Evolutionary conservation across 2,888 invertebrate species (phyloP), one percentile per base, ranked within the genome.

Genomic region (Griposia aprilina): DNA sequence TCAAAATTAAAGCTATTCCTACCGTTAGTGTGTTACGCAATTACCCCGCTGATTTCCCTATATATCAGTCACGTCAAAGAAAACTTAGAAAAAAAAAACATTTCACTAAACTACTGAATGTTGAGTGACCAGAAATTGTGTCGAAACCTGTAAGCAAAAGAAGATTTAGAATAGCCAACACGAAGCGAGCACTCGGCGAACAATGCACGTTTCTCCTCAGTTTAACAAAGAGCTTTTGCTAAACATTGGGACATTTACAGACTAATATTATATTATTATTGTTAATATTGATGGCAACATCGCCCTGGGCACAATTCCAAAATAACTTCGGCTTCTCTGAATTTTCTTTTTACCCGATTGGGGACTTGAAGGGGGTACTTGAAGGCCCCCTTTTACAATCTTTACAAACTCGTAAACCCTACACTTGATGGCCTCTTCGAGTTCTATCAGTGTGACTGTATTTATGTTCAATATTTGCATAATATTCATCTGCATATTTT

Each of bases 401-500:
- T 84, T 81, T 84, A 77, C 75, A 76, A 86, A 78, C 82, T 87
- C 88, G 80, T 87, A 87, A 87, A 87, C 74, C 76, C 36, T 82
- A 81, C 79, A 79, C 80, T 87, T 87, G 82, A 87, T 84, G 69
- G 84, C 78, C 85, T 68, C 83, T 86, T 76, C 70, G 70, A 78
- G 81, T 83, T 83, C 60, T 85, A 85, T 87, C 82, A 79, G 72
- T 81, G 74, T 65, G 68, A 66, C 88, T 82, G 80, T 82, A 80
- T 87, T 87, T 86, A 86, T 84, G 80, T 66, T 60, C 67, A 63
- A 78, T 75, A 88, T 87, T 87, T 88, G 78, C 88, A 88, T 87
- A 85, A 85, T 81, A 75, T 87, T 85, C 81, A 85, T 87, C 84
- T 86, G 77, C 82, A 79, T 82, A 85, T 84, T 84, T 74, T 76